Base-by-base conservation (phyloP, 2,113 vertebrate species). In the Vulpes vulpes region DNA sequence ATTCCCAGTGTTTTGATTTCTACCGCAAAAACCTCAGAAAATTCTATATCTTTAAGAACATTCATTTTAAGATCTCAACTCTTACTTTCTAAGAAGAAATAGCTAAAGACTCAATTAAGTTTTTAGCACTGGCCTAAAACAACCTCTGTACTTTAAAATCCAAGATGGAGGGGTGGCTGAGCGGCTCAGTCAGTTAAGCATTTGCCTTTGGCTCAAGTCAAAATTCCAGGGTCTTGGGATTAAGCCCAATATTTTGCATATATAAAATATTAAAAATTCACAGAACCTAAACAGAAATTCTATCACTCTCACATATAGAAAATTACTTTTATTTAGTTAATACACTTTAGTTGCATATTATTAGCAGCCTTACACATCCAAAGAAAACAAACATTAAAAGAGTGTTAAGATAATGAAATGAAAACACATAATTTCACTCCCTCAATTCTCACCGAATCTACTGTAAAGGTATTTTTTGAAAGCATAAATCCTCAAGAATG, bases 1-100 rank as follows among this genome's bases (percentile, higher is more conserved):
- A 95, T 65, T 73, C 38, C 43, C 60, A 74, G 20, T 94, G 15
- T 64, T 94, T 90, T 94, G 62, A 76, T 80, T 94, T 95, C 55
- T 78, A 90, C n/a, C 69, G 96, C 51, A 93, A 96, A 97, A 94
- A 87, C 67, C 32, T 94, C n/a, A 73, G n/a, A 92, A 94, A 95
- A 69, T 12, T 87, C 57, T 94, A 30, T 12, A 91, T 73, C 32
- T 81, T 81, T 80, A 95, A 60, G 51, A 93, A 83, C 1, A 4
- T 97, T 96, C 17, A 91, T 53, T 97, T 89, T 51, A 93, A n/a
- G 23, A 78, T 81, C 60, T 91, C 71, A 84, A 59, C 30, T 86
- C 20, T 86, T 96, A 76, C 3, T 73, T 89, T 96, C 30, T 59
- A 95, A 17, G 9, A 94, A 94, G 11, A 73, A 67, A 64, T 8